Evolutionary conservation across 2,888 invertebrate genomes (phyloP).

Genomic region (Coleophora deauratella): DNA sequence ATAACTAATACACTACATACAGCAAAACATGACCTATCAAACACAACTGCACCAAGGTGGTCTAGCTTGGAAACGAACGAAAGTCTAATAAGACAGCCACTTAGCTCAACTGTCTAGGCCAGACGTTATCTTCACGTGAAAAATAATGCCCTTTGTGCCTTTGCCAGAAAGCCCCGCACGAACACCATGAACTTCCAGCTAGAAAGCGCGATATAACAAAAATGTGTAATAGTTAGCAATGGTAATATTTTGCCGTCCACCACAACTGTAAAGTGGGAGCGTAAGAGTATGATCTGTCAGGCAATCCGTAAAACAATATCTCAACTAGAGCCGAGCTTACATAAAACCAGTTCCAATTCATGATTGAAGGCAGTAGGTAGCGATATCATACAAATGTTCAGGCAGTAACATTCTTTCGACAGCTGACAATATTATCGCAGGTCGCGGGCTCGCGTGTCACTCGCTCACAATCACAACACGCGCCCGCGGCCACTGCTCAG

Average conservation of each 20-base stretch:
- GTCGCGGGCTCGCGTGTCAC: constrained; percentile 18
- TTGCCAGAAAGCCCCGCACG: constrained; percentile 28
- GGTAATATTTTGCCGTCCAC: background rate
- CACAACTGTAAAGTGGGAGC: too few species aligned
- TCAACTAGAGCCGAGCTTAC: too few species aligned
- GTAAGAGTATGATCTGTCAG: too few species aligned
- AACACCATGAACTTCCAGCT: constrained; percentile 1
- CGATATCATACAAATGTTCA: too few species aligned
- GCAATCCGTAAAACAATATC: too few species aligned
- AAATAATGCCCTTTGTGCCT: constrained; percentile 59
- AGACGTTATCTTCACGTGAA: constrained; percentile 61
- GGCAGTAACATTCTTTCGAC: constrained; percentile 23
- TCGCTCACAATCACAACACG: constrained; percentile 26
- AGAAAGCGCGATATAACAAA: constrained; percentile 3
- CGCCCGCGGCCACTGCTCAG: constrained; percentile 12
- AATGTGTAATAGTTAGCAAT: background rate
- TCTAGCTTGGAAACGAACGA: constrained; percentile 43
- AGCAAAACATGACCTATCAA: constrained; percentile 46
- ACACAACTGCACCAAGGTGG: constrained; percentile 50
- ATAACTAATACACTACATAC: constrained; percentile 50
- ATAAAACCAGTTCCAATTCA: too few species aligned
- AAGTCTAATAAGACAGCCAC: constrained; percentile 62
- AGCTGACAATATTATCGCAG: constrained; percentile 29
- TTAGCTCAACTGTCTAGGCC: constrained; percentile 49
- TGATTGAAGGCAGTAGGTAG: too few species aligned